Base-by-base conservation (phyloP, 2,797 vertebrate species). In the Gadopsis marmoratus region DNA sequence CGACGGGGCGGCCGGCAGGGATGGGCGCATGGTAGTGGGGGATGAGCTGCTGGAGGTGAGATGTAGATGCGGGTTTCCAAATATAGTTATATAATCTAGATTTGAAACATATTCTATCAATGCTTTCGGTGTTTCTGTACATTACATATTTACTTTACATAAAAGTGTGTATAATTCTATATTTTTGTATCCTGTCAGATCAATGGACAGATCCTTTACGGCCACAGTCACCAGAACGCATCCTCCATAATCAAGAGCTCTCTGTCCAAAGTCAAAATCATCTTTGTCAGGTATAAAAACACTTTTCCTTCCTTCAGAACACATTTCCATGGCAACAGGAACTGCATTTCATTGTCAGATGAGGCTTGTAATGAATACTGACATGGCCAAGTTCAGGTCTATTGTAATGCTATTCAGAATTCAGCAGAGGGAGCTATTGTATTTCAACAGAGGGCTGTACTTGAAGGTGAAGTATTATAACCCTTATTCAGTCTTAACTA, bases 181-280 rank as follows among this genome's bases (percentile, higher is more conserved):
- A 54, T 61, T n/a, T 68, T 37, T 82, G 4, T 51, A 0, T 61
- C 37, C 67, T 72, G 55, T 11, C 82, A 99, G 98, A 99, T 99
- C 89, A 99, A 98, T 75, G 97, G 97, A 5, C 97, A 99, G 79
- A 95, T 99, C 83, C 95, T 99, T 0, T 98, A 97, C 66, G 98
- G 98, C 91, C 97, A 95, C 92, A 99, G 97, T 88, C 98, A 99
- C 88, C 98, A 99, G 89, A 98, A 99, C 55, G 98, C 98, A 59
- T 99, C 98, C 4, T 97, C 97, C 83, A 98, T 98, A 78, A 99
- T 99, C 91, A 99, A 99, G 92, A 96, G 97, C 60, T 96, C 97
- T 12, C 96, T 96, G 33, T 98, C 97, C 51, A 97, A 96, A 95
- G 98, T 99, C 71, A 97, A 96, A 95, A 97, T 99, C 62, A 97